Evolutionary conservation across 2,113 vertebrate species (phyloP).

Genomic region (Chlorocebus sabaeus): DNA sequence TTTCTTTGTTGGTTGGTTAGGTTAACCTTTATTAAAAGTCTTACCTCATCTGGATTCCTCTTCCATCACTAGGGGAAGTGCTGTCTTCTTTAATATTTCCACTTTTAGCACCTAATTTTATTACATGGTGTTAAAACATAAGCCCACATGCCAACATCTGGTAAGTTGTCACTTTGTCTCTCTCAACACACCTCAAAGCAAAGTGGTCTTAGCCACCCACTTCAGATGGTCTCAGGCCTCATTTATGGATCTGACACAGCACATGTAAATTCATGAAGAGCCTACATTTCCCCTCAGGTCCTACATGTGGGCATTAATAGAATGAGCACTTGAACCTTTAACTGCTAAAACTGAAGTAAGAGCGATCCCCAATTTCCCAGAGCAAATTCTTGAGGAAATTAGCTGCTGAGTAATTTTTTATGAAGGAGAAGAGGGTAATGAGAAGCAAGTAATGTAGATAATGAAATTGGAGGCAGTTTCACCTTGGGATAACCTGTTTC

Average conservation of each 20-base stretch:
- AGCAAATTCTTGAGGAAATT: not conserved
- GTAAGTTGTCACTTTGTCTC: not conserved
- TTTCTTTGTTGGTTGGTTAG: not conserved
- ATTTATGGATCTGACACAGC: fast-evolving
- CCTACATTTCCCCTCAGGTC: not conserved
- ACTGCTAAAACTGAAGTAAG: too few relatives aligned
- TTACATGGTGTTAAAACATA: not conserved
- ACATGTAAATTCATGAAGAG: not conserved
- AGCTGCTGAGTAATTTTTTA: not conserved
- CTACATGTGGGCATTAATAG: too few relatives aligned
- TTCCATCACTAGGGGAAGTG: not conserved
- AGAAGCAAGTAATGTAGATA: not conserved
- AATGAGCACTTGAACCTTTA: not conserved
- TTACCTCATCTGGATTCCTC: not conserved
- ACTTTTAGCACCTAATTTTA: not conserved
- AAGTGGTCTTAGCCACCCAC: fast-evolving
- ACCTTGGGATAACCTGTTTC: not conserved
- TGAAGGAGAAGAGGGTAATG: not conserved
- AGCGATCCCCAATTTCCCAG: not conserved
- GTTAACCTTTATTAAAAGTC: not conserved
- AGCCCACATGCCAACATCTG: not conserved
- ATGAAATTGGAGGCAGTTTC: not conserved
- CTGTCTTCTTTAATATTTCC: constrained; percentile 7
- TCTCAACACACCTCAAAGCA: not conserved
- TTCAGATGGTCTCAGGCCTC: fast-evolving